phyloP scores from a whole-genome alignment of 2,113 vertebrate genomes.

The Limanda limanda region DNA sequence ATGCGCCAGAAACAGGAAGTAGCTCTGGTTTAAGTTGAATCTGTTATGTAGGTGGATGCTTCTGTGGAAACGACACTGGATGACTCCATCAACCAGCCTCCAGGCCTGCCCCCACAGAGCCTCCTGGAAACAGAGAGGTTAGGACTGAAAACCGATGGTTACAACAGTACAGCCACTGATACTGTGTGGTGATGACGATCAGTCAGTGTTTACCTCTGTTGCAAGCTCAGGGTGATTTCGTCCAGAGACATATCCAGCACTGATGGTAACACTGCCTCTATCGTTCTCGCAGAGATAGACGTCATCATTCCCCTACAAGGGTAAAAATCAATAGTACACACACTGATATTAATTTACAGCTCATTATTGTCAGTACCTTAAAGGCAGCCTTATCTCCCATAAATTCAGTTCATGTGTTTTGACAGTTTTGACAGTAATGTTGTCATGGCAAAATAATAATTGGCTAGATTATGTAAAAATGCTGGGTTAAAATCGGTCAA shows the following conservation, averaged over 20 bases:
- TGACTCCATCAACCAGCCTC: conserved; percentile 83
- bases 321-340: neutral
- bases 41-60: conserved; percentile 78
- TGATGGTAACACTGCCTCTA: conserved; percentile 68
- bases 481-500: no score
- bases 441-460: no score
- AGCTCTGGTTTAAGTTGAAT: conserved; percentile 83
- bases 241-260: conserved; percentile 77
- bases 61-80: conserved; percentile 90
- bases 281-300: conserved; percentile 85
- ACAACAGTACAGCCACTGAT: neutral
- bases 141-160: neutral
- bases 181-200: neutral
- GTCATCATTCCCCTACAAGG: conserved; percentile 87
- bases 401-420: no score
- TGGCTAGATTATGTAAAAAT: no score
- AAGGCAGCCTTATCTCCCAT: no score
- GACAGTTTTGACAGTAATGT: no score
- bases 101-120: conserved; percentile 81
- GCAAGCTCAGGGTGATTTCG: conserved; percentile 81
- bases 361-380: neutral
- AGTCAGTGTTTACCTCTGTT: conserved; percentile 74
- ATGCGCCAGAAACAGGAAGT: conserved; percentile 89
- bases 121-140: conserved; percentile 68
- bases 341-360: neutral